Conservation (phyloP, 2,797 vertebrate genomes). For the Cryptoblepharus egeriae region DNA sequence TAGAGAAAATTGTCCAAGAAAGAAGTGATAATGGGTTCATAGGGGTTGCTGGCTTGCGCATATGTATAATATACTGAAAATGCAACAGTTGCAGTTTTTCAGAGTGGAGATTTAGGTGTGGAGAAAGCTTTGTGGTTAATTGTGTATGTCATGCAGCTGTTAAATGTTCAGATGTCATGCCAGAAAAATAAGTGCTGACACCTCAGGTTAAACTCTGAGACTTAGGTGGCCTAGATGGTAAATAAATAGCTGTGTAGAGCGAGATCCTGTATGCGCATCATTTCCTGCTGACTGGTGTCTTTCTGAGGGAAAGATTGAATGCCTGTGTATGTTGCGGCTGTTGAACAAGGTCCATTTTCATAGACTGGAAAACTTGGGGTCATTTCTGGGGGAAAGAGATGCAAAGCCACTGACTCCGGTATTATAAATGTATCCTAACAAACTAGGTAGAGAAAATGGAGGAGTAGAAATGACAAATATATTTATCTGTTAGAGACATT, state of each 20-base stretch:
- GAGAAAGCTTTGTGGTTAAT: not conserved
- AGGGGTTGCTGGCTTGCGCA: not conserved
- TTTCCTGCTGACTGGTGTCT: not conserved
- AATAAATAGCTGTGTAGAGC: too few relatives aligned
- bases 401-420: conserved; percentile 6
- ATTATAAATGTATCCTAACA: not conserved
- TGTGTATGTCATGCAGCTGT: not conserved
- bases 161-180: not conserved
- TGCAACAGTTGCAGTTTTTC: not conserved
- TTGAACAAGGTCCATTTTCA: conserved; percentile 47
- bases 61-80: not conserved
- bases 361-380: conserved; percentile 50
- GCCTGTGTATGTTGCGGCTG: not conserved
- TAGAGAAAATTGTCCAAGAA: not conserved
- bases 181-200: not conserved
- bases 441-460: not conserved
- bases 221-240: not conserved
- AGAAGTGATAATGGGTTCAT: not conserved
- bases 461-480: not conserved
- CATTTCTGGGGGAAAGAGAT: conserved; percentile 39
- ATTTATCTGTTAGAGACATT: not conserved
- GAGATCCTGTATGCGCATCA: not conserved
- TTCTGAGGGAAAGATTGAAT: not conserved
- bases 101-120: not conserved
- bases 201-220: not conserved